Base-by-base conservation (phyloP, 2,888 invertebrate genomes). In the Panopea generosa region DNA sequence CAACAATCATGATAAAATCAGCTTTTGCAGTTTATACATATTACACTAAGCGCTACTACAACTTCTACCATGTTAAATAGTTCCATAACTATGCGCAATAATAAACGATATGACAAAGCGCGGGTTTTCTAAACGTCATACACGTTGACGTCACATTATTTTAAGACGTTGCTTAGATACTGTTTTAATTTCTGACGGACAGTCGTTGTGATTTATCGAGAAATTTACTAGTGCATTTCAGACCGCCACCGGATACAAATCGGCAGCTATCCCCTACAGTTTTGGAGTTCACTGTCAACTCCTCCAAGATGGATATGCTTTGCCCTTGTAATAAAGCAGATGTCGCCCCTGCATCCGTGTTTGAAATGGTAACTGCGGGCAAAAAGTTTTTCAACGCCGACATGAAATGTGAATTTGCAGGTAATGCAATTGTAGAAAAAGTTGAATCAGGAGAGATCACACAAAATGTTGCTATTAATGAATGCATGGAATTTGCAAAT, bases 321-420 rank as follows among this genome's bases (percentile, higher is more conserved):
- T 45, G 45, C 20, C 45, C 45, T 45, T 65, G 55, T 20, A 55
- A 29, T 16, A 43, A 40, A 18, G 47, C 27, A 1, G 52, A 22
- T 9, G 71, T 65, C 11, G 65, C 38, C 11, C 71, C 71, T 3
- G 29, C 47, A 1, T 65, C 59, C 9, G 4, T 72, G 20, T 72
- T 72, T 33, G 60, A 49, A 26, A 43, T 50, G 33, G 71, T 66
- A 2, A 65, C 55, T 4, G 53, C 27, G 20, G 65, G 65, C 18
- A 72, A 43, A 26, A 72, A 72, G 60, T 72, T 72, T 59, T 72
- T 59, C 65, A 72, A 65, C 26, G 52, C 53, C 6, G 71, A 72
- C 45, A 72, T 72, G 71, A 77, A 69, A 52, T 79, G 79, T 69
- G 82, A 82, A 60, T 55, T 68, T 22, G 77, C 77, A 24, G 82